Evolutionary conservation across 30 jellyfish, hydroid and myxozoan genomes (phyloP), one percentile per base, ranked within the genome.

Genomic region (Aurelia aurita complex sp. Pacific): DNA sequence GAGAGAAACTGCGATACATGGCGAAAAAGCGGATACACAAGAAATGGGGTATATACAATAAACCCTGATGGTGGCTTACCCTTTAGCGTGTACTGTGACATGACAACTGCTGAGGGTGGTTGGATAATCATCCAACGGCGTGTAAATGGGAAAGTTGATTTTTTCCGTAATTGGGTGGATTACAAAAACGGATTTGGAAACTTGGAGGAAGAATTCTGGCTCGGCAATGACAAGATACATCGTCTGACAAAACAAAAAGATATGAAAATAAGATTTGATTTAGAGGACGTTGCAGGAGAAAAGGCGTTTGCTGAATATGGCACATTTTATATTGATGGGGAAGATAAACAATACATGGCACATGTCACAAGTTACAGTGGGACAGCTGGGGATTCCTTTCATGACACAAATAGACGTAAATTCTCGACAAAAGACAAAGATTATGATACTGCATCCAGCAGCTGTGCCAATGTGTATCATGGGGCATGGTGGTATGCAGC

Each of bases 91-190:
- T 67, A 34, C 69, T 79, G 89, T 79, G 81, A 79, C 33, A 64
- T 79, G 80, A 69, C 50, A 15, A 79, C 81, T 7, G 80, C 40
- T 16, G 54, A 59, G 35, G 81, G 80, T 43, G 89, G 89, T 14
- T 79, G 89, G 89, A 79, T 82, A 15, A 70, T 79, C 14, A 64
- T 79, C 29, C 89, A 79, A 52, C 61, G 89, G 38, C 71, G 89
- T 12, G 15, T 13, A 35, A 68, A 79, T 64, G 89, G 89, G 5
- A 36, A 66, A 7, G 81, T 79, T 5, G 89, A 79, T 19, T 79
- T 79, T 64, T 65, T 43, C 34, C 80, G 66, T 14, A 79, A 64
- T 42, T 79, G 89, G 89, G 23, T 23, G 17, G 89, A 62, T 9
- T 79, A 79, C 61, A 79, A 62, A 52, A 29, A 19, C 4, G 89